These are phyloP conservation scores for Heloderma charlesbogerti DNA, from an alignment of 2,113 vertebrate species.

Conservation along the genomic window DNA sequence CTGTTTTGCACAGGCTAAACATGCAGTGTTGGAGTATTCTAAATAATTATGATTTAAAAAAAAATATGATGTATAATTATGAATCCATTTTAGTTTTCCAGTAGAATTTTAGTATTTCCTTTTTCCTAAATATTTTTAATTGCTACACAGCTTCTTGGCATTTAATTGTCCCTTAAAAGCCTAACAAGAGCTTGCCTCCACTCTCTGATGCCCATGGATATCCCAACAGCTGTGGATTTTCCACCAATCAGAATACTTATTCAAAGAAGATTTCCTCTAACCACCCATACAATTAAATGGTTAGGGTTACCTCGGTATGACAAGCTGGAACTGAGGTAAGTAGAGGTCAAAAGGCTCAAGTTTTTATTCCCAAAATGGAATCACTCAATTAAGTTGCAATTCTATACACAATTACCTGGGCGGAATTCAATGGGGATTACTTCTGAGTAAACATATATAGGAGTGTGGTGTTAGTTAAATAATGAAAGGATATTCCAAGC, in stretches of 20 bases:
- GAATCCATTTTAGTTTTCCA: slow-evolving; percentile 49
- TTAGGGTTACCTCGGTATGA: background rate
- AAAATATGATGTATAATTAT: background rate
- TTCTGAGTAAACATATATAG: no score
- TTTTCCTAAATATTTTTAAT: slow-evolving; percentile 42
- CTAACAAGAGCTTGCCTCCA: slow-evolving; percentile 5
- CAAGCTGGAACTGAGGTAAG: background rate
- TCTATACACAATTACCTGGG: no score
- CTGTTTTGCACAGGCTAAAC: background rate
- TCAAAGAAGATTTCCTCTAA: background rate
- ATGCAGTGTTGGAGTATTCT: background rate
- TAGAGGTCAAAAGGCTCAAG: background rate
- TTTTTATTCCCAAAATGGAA: slow-evolving; percentile 7
- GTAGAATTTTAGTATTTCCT: slow-evolving; percentile 28
- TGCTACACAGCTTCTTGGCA: background rate
- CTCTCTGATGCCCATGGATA: slow-evolving; percentile 1
- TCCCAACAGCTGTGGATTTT: background rate
- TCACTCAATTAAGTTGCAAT: background rate
- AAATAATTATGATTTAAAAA: slow-evolving; percentile 3
- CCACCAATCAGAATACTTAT: background rate
- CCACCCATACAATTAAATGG: background rate
- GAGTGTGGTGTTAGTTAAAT: background rate
- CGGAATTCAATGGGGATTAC: no score
- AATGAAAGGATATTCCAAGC: background rate
- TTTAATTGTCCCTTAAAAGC: slow-evolving; percentile 48